These are phyloP conservation scores for Drosophila helvetica DNA, from an alignment of 2,888 invertebrate species.

Conservation along the genomic window DNA sequence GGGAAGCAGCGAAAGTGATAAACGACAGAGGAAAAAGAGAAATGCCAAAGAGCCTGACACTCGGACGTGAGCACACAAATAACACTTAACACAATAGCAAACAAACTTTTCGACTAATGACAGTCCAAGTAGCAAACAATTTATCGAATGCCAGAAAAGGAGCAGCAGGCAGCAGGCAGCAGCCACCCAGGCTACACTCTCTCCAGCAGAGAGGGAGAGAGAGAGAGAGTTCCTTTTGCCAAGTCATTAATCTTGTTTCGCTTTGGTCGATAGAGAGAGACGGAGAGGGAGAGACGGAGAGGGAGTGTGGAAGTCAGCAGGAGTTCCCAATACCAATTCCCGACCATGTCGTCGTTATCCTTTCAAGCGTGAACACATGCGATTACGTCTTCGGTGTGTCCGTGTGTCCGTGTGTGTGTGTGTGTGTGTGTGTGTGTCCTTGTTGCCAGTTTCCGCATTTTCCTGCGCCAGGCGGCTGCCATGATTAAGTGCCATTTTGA, in stretches of 20 bases:
- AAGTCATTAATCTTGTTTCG: conserved; percentile 83
- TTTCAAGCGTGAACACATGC: conserved; percentile 83
- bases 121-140: conserved; percentile 80
- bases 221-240: conserved; percentile 57
- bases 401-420: conserved; percentile 41
- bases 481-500: conserved; percentile 84
- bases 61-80: conserved; percentile 79
- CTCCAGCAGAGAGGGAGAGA: conserved; percentile 10
- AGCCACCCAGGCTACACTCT: conserved; percentile 1
- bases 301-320: conserved; percentile 32
- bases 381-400: conserved; percentile 81
- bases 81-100: conserved; percentile 83
- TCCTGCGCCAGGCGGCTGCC: conserved; percentile 80
- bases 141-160: conserved; percentile 73
- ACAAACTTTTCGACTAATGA: conserved; percentile 83
- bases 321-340: conserved; percentile 38
- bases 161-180: conserved; percentile 19
- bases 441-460: conserved; percentile 80
- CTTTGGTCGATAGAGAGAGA: conserved; percentile 59
- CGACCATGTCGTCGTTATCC: conserved; percentile 73
- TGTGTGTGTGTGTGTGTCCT: conserved; percentile 60
- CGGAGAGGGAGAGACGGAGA: conserved; percentile 6
- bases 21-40: conserved; percentile 56
- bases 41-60: conserved; percentile 62
- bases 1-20: conserved; percentile 72